These are phyloP conservation scores for Cynopterus sphinx DNA, from an alignment of 2,797 vertebrate species.

Conservation along the genomic window DNA sequence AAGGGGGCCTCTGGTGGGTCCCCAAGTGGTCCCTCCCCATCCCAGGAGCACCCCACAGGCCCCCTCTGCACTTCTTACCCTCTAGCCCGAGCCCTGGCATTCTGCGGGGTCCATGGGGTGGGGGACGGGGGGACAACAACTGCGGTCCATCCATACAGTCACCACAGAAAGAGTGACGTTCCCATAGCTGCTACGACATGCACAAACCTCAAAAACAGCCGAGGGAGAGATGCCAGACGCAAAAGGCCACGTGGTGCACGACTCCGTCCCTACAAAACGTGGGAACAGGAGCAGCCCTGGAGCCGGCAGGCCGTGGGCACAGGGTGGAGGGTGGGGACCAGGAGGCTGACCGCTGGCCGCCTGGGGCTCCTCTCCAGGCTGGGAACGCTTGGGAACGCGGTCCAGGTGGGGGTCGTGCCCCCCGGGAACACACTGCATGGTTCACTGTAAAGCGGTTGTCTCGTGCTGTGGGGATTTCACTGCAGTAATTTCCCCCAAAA, in stretches of 20 bases:
- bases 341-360: not conserved
- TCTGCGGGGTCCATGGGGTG: not conserved
- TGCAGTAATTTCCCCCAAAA: not conserved
- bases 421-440: no score
- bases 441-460: not conserved
- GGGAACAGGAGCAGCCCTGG: not conserved
- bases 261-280: not conserved
- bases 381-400: not conserved
- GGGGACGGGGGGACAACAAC: not conserved
- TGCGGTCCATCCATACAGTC: not conserved
- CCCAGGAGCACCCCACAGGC: not conserved
- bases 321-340: accelerated
- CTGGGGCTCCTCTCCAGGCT: not conserved
- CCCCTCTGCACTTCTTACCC: no score
- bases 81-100: not conserved
- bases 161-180: not conserved
- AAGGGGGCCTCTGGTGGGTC: not conserved
- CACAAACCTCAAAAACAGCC: not conserved
- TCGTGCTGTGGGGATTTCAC: not conserved
- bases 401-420: accelerated
- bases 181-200: accelerated
- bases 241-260: not conserved
- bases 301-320: not conserved
- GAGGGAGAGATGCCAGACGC: not conserved
- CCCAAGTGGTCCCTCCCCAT: no score